Conservation (phyloP, 2,113 vertebrate species). For the Phodopus roborovskii region DNA sequence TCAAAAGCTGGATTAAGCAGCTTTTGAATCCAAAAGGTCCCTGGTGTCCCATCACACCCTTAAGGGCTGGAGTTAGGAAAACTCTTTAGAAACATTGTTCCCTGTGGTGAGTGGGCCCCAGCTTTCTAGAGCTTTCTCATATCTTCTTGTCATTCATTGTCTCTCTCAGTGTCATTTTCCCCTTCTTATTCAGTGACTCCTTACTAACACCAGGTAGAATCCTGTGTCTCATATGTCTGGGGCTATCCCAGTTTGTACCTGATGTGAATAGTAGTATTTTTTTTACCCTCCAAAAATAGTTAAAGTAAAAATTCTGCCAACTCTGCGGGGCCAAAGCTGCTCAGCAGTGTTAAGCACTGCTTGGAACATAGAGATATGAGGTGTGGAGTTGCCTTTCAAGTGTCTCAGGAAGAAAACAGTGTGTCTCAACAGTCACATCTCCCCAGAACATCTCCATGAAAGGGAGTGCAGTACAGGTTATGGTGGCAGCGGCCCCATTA, state of each 20-base stretch:
- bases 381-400: not conserved
- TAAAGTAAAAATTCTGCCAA: not conserved
- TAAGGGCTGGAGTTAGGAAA: too few species aligned
- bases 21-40: too few species aligned
- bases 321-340: not conserved
- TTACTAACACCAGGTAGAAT: not conserved
- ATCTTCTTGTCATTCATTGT: not conserved
- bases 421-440: not conserved
- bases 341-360: not conserved
- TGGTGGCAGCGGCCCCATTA: not conserved
- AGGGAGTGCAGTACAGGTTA: not conserved
- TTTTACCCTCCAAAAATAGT: not conserved
- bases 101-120: not conserved
- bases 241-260: not conserved
- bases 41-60: rapidly evolving
- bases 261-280: not conserved
- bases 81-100: not conserved
- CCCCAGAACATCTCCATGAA: too few species aligned
- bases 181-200: not conserved
- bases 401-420: not conserved
- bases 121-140: not conserved
- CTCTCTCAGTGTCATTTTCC: not conserved
- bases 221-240: not conserved
- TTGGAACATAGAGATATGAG: not conserved
- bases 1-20: not conserved